Evolutionary conservation across 35 echinoderm and acorn worm genomes (phyloP).

Genomic region (Stichopus chloronotus): DNA sequence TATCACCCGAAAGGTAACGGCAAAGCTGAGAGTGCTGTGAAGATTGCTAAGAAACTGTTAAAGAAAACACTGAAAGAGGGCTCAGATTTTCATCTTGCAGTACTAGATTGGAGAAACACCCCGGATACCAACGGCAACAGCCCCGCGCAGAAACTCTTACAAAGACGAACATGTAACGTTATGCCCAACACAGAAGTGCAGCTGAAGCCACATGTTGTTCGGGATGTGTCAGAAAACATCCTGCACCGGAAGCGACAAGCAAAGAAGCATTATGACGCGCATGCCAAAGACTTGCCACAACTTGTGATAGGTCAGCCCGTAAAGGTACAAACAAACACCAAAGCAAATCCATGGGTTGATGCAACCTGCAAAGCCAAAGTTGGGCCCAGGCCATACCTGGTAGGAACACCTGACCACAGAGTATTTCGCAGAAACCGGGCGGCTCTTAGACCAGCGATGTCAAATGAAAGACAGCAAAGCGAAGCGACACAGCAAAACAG

Average conservation of each 20-base stretch:
- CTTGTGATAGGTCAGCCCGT: slow-evolving; percentile 70
- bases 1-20: slow-evolving; percentile 54
- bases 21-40: slow-evolving; percentile 46
- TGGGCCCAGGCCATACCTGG: slow-evolving; percentile 47
- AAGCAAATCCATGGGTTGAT: slow-evolving; percentile 41
- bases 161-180: slow-evolving; percentile 61
- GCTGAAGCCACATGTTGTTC: slow-evolving; percentile 64
- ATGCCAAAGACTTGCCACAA: slow-evolving; percentile 74
- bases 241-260: slow-evolving; percentile 57
- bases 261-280: slow-evolving; percentile 77
- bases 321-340: slow-evolving; percentile 60
- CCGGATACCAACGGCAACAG: slow-evolving; percentile 63
- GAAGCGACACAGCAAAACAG: neutral
- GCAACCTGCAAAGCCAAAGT: slow-evolving; percentile 28
- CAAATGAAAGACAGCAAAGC: slow-evolving; percentile 12
- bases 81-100: slow-evolving; percentile 55
- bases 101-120: slow-evolving; percentile 82
- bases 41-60: slow-evolving; percentile 72
- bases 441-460: slow-evolving; percentile 12
- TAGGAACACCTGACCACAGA: slow-evolving; percentile 31
- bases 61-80: slow-evolving; percentile 72
- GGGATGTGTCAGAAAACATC: slow-evolving; percentile 70
- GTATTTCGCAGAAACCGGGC: slow-evolving; percentile 28
- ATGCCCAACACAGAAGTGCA: slow-evolving; percentile 66
- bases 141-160: slow-evolving; percentile 81